Percentiles rank a stretch among this genome's conserved stretches.
These are phyloP conservation scores for Pangasianodon gigas DNA, from an alignment of 2,113 vertebrate species.

Conservation along the genomic window DNA sequence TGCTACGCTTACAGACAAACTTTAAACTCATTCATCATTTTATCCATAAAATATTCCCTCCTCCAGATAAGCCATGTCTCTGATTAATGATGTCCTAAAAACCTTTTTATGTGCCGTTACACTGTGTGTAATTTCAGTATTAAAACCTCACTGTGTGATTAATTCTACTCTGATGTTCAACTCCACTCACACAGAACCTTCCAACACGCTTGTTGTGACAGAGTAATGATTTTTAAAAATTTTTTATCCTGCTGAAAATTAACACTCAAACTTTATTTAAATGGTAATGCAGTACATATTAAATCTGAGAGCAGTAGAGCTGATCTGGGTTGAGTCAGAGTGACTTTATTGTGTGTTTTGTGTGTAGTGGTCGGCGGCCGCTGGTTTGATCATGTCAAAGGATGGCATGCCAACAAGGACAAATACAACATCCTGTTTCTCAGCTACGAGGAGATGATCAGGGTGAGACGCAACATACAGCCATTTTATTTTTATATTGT, in stretches of 20 bases:
- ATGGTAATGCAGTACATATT: not conserved
- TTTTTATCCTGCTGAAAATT: not conserved
- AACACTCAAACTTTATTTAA: not conserved
- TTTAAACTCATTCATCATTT: too few relatives aligned
- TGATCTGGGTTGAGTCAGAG: not conserved
- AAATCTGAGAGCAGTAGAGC: not conserved
- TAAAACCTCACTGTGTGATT: too few relatives aligned
- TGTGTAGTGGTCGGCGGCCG: constrained; percentile 55
- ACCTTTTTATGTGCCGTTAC: too few relatives aligned
- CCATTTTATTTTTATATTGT: not conserved
- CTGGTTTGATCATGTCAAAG: constrained; percentile 72
- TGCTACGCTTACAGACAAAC: too few relatives aligned
- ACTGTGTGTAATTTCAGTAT: too few relatives aligned
- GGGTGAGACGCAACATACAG: constrained; percentile 57
- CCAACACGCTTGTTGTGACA: too few relatives aligned
- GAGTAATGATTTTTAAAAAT: too few relatives aligned
- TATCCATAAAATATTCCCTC: too few relatives aligned
- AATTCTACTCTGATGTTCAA: too few relatives aligned
- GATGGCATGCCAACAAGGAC: constrained; percentile 68
- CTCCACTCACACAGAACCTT: too few relatives aligned
- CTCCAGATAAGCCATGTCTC: too few relatives aligned
- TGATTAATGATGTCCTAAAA: too few relatives aligned
- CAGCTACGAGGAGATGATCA: constrained; percentile 76
- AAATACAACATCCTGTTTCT: constrained; percentile 76
- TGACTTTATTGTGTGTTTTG: not conserved